Conservation (phyloP, 2,797 vertebrate species). For the Echeneis naucrates region DNA sequence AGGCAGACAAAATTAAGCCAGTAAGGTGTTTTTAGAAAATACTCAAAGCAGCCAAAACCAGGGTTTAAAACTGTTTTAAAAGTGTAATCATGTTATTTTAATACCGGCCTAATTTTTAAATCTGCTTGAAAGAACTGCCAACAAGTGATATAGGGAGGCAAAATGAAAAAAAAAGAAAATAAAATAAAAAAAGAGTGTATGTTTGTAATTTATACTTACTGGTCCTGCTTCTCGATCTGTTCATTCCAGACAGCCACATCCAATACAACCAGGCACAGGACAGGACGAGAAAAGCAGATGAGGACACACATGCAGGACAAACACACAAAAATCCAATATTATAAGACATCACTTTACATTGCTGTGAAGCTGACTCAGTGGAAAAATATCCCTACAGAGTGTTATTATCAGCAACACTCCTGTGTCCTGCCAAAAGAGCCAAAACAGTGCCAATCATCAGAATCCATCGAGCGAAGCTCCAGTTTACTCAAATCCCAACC, state of each 20-base stretch:
- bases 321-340: conserved; percentile 53
- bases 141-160: too few species aligned
- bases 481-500: conserved; percentile 34
- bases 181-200: too few species aligned
- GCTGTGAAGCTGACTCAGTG: conserved; percentile 52
- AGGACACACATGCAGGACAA: conserved; percentile 40
- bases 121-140: not conserved
- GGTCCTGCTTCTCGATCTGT: conserved; percentile 92
- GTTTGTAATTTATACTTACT: conserved; percentile 82
- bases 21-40: not conserved
- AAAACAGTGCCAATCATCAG: conserved; percentile 50
- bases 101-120: too few species aligned
- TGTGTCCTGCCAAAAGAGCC: conserved; percentile 38
- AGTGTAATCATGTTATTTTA: too few species aligned
- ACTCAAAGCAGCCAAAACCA: not conserved
- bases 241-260: conserved; percentile 67
- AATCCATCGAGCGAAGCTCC: conserved; percentile 37
- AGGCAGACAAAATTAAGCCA: not conserved
- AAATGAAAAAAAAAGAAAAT: too few species aligned
- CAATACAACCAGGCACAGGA: conserved; percentile 63
- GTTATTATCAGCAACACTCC: conserved; percentile 54
- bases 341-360: conserved; percentile 54
- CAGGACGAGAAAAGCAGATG: conserved; percentile 61
- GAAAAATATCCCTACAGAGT: conserved; percentile 47
- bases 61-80: not conserved